Evolutionary conservation across 2,888 invertebrate genomes (phyloP).

Genomic region (Thymelicus acteon): DNA sequence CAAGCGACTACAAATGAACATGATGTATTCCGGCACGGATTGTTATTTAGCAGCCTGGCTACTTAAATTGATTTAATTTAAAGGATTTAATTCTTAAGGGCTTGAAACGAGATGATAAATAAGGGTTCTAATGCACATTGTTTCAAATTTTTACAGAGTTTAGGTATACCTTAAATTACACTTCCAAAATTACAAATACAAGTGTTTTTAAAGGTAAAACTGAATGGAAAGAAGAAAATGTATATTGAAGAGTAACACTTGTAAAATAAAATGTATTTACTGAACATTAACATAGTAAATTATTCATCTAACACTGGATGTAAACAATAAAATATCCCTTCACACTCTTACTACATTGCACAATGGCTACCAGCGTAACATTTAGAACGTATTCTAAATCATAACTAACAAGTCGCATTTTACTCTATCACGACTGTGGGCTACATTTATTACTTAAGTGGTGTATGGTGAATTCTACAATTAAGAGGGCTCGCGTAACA

Average conservation of each 20-base stretch:
- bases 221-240: too few species aligned
- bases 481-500: slow-evolving; percentile 15
- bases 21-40: background rate
- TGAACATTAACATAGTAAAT: background rate
- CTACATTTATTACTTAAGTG: slow-evolving; percentile 24
- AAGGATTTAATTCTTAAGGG: background rate
- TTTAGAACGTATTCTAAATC: slow-evolving; percentile 40
- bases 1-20: background rate
- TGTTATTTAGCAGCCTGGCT: background rate
- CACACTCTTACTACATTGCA: slow-evolving; percentile 22
- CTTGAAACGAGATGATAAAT: too few species aligned
- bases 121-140: too few species aligned
- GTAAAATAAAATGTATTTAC: too few species aligned
- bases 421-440: slow-evolving; percentile 36
- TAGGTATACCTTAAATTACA: too few species aligned
- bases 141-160: too few species aligned
- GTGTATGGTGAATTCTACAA: slow-evolving; percentile 30
- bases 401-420: slow-evolving; percentile 36
- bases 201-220: too few species aligned
- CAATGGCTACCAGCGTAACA: slow-evolving; percentile 28
- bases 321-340: slow-evolving; percentile 7
- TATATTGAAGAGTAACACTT: too few species aligned
- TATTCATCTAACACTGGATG: background rate
- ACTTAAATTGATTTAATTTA: background rate
- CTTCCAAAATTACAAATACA: too few species aligned